Base-by-base conservation (phyloP, 2,797 vertebrate species). In the Etheostoma perlongum region DNA sequence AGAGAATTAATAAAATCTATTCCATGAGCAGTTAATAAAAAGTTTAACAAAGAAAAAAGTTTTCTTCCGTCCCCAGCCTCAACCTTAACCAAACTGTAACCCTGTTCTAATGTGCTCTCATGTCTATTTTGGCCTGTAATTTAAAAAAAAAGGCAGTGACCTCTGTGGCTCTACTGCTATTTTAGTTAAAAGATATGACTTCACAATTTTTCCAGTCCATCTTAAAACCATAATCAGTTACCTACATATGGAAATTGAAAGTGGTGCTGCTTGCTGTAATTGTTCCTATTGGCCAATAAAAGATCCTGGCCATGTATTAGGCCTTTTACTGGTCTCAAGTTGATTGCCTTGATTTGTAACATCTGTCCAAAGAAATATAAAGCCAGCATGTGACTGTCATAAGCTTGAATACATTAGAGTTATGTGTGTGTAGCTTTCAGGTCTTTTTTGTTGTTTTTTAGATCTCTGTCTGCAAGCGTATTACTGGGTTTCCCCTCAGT, bases 1-100 rank as follows among this genome's bases (percentile, higher is more conserved):
- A 59, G 16, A 65, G 30, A 78, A 70, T 48, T 25, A 54, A 11
- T 63, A 53, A 52, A 69, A 47, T 23, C 7, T 36, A 36, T 5
- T 63, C 19, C 9, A 54, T 23, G 13, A 61, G 33, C 18, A 58
- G 10, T 51, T 61, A 33, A 40, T 23, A 54, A 51, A 60, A 49
- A 64, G 23, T 66, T 60, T 2, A 40, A 19, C 10, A 6, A 57
- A 46, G 19, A 27, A 5, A 27, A 67, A 71, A 19, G 10, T 61
- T 63, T 64, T 51, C 14, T 42, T 52, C 12, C 2, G 5, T 19
- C 54, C 12, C 33, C 58, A 58, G 46, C 52, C 33, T 33, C 18
- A 63, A 52, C n/a, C 40, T 57, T 60, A 75, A 42, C 61, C 65
- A 40, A 40, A 40, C 36, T 40, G 36, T 4, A 40, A 4, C 36